Conservation (phyloP, 2,113 vertebrate species). For the Saccopteryx bilineata region DNA sequence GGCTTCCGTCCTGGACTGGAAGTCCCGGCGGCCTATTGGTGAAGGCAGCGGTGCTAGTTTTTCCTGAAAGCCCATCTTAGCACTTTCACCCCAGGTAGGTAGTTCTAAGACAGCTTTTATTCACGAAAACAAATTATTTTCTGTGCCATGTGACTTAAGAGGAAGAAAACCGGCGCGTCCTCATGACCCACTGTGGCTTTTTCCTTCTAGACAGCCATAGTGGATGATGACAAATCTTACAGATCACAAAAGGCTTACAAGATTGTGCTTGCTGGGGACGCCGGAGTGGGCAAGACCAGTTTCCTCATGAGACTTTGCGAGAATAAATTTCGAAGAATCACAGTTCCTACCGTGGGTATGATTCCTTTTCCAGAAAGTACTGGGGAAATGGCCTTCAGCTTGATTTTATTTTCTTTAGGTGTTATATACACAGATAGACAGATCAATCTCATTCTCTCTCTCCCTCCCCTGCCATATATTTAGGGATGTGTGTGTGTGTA, state of each 20-base stretch:
- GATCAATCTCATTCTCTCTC: not conserved
- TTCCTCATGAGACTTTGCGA: conserved; percentile 97
- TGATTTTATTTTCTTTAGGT: not conserved
- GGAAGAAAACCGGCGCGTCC: not conserved
- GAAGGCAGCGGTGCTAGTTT: conserved; percentile 83
- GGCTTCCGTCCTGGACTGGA: conserved; percentile 90
- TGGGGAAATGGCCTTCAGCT: not conserved
- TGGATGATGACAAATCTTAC: conserved; percentile 84
- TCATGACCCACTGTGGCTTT: conserved; percentile 30
- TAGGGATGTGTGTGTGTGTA: too few relatives aligned
- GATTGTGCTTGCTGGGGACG: conserved; percentile 96
- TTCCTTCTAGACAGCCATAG: conserved; percentile 83
- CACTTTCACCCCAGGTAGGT: conserved; percentile 91
- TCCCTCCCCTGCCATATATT: too few relatives aligned
- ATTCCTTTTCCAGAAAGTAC: not conserved
- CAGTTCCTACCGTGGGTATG: conserved; percentile 94
- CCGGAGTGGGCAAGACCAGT: conserved; percentile 98
- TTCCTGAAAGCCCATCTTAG: conserved; percentile 90
- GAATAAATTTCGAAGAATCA: conserved; percentile 95
- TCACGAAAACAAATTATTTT: not conserved
- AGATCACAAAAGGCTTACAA: conserved; percentile 94
- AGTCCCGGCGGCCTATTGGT: conserved; percentile 82
- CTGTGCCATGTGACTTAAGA: not conserved
- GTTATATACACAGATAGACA: not conserved
- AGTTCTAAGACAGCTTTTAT: not conserved